Conservation (phyloP, 2,797 vertebrate genomes). For the Pangasius djambal region DNA sequence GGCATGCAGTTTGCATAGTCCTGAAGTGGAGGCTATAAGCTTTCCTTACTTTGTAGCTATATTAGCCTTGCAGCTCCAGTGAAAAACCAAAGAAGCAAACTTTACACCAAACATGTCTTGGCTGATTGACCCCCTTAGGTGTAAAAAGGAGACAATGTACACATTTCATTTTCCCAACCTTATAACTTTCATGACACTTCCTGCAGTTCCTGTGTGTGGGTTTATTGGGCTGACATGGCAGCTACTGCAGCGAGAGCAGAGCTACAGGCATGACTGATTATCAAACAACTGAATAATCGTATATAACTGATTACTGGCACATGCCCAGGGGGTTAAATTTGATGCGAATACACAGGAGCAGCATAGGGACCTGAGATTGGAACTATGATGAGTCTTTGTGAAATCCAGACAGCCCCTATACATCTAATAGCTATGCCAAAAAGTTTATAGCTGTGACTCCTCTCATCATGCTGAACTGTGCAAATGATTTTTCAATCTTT, state of each 20-base stretch:
- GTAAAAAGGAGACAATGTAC: background rate
- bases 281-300: background rate
- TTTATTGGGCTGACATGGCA: background rate
- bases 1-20: background rate
- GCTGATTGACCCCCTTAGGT: background rate
- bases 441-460: background rate
- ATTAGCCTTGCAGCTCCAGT: background rate
- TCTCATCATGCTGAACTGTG: background rate
- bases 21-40: background rate
- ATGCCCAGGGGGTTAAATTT: background rate
- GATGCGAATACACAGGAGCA: background rate
- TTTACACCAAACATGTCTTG: background rate
- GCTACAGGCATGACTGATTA: background rate
- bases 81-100: background rate
- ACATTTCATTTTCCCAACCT: background rate
- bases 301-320: background rate
- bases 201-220: background rate
- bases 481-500: background rate
- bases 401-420: background rate
- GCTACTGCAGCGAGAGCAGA: background rate
- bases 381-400: conserved; percentile 3
- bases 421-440: background rate
- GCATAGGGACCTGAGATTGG: background rate
- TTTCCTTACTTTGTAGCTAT: background rate
- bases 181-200: background rate